A percentile compares a stretch with the other conserved stretches of the same genome.
phyloP scores from a whole-genome alignment of 2,113 vertebrate genomes.

The Hydrolagus affinis region DNA sequence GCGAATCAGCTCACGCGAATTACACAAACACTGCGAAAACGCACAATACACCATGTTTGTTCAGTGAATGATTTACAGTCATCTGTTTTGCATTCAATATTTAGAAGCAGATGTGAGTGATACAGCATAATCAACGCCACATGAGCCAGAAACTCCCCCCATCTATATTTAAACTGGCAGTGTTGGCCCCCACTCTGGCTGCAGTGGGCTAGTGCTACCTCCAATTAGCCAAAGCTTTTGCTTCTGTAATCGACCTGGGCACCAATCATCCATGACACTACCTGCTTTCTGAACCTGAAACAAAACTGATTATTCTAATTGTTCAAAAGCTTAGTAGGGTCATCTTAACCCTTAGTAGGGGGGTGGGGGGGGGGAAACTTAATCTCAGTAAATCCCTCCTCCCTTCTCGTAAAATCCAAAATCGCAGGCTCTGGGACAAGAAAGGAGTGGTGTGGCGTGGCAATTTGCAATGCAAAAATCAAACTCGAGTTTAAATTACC shows the following conservation, averaged over 20 bases:
- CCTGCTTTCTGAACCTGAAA: constrained; percentile 14
- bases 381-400: constrained; percentile 18
- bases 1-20: not conserved
- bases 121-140: constrained; percentile 14
- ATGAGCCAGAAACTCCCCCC: not conserved
- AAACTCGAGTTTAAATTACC: not conserved
- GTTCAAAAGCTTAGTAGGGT: not conserved
- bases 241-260: constrained; percentile 8
- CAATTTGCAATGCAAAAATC: not conserved
- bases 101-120: not conserved
- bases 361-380: no score
- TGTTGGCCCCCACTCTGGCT: not conserved
- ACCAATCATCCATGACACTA: constrained; percentile 8
- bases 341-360: not conserved
- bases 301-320: not conserved
- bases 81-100: constrained; percentile 25
- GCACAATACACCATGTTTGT: constrained; percentile 33
- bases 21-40: constrained; percentile 7
- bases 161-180: constrained; percentile 19
- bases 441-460: not conserved
- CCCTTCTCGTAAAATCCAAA: not conserved
- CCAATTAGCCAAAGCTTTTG: constrained; percentile 22
- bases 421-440: not conserved
- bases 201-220: not conserved
- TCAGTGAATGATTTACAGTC: constrained; percentile 36